phyloP scores from a whole-genome alignment of 2,113 vertebrate species.

The Thalassarche chlororhynchos region DNA sequence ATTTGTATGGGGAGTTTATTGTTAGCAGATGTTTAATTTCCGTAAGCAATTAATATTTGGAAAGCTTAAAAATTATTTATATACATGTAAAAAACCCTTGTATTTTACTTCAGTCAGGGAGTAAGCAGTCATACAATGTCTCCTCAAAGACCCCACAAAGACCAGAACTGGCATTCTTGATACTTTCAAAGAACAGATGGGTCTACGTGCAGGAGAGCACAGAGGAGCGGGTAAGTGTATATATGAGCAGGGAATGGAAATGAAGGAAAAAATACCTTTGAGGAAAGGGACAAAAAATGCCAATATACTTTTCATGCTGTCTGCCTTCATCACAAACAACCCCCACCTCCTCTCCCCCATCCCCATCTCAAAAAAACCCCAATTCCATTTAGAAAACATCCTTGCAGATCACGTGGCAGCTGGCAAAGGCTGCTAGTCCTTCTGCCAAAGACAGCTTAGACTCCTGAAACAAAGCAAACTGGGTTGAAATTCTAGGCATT shows the following conservation, averaged over 20 bases:
- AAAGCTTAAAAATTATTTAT: conserved; percentile 2
- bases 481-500: conserved; percentile 37
- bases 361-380: neutral
- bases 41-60: conserved; percentile 15
- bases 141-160: neutral
- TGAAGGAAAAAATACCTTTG: neutral
- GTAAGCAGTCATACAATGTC: neutral
- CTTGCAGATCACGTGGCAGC: neutral
- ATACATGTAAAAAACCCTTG: neutral
- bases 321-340: neutral
- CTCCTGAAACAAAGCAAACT: conserved; percentile 32
- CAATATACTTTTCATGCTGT: neutral
- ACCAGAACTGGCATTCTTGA: neutral
- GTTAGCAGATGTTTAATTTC: conserved; percentile 43
- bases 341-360: neutral
- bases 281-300: neutral
- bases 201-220: neutral
- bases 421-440: neutral
- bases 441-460: neutral
- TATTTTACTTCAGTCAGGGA: neutral
- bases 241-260: neutral
- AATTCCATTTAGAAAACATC: neutral
- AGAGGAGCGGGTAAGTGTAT: neutral
- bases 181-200: neutral
- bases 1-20: neutral